phyloP scores from a whole-genome alignment of 2,888 invertebrate genomes.

The Mesorhabditis spiculigera region DNA sequence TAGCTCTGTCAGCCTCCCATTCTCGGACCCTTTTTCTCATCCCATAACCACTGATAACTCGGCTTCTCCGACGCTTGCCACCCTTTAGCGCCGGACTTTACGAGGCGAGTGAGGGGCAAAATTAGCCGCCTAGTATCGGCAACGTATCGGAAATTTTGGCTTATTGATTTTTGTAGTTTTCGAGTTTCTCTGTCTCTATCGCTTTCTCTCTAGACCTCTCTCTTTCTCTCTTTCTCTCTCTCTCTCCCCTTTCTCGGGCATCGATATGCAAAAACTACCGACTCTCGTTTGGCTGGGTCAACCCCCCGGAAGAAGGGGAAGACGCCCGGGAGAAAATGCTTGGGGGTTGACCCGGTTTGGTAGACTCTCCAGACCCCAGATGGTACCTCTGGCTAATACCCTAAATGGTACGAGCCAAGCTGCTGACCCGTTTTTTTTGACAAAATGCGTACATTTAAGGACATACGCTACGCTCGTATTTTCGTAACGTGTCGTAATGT shows the following conservation, averaged over 20 bases:
- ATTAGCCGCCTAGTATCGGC: too few species aligned
- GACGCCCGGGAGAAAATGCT: not conserved
- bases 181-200: not conserved
- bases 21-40: not conserved
- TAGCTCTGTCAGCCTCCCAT: conserved; percentile 12
- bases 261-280: not conserved
- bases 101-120: too few species aligned
- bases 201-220: too few species aligned
- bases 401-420: too few species aligned
- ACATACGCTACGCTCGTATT: conserved; percentile 9
- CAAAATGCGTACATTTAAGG: conserved; percentile 8
- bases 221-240: too few species aligned
- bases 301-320: not conserved
- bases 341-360: not conserved
- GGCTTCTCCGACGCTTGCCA: conserved; percentile 8
- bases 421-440: conserved; percentile 9
- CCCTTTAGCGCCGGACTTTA: conserved; percentile 11
- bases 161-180: too few species aligned
- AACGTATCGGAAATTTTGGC: too few species aligned
- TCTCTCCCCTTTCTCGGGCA: not conserved
- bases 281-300: conserved; percentile 3
- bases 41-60: not conserved
- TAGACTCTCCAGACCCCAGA: not conserved
- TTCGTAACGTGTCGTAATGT: conserved; percentile 16
- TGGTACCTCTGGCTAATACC: not conserved